Evolutionary conservation across 2,113 vertebrate species (phyloP).

Genomic region (Zeus faber): DNA sequence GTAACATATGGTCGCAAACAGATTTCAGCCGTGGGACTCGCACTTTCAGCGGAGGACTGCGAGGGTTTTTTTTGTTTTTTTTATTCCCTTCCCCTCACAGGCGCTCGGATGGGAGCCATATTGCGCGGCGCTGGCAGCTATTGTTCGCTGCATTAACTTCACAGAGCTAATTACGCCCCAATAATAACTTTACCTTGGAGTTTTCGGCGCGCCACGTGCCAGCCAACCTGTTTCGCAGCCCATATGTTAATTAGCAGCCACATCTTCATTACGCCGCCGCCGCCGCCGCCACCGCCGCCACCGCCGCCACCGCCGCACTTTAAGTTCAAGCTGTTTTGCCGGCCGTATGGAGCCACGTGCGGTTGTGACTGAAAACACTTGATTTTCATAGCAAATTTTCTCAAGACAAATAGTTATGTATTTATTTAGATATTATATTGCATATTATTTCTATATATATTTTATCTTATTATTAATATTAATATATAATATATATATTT

Average conservation of each 20-base stretch:
- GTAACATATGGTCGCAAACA: slow-evolving; percentile 98
- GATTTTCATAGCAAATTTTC: too few relatives aligned
- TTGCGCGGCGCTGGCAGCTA: slow-evolving; percentile 98
- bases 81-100: slow-evolving; percentile 52
- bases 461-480: too few relatives aligned
- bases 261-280: slow-evolving; percentile 96
- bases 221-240: slow-evolving; percentile 99
- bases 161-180: slow-evolving; percentile 99
- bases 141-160: slow-evolving; percentile 99
- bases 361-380: too few relatives aligned
- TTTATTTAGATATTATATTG: too few relatives aligned
- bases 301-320: slow-evolving; percentile 92
- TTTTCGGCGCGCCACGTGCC: slow-evolving; percentile 93
- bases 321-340: slow-evolving; percentile 99
- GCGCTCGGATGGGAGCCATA: slow-evolving; percentile 98
- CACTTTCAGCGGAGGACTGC: slow-evolving; percentile 88
- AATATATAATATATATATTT: too few relatives aligned
- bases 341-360: too few relatives aligned
- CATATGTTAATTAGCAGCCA: slow-evolving; percentile 99
- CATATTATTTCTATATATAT: too few relatives aligned
- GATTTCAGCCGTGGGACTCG: slow-evolving; percentile 97
- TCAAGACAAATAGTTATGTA: too few relatives aligned
- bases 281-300: too few relatives aligned
- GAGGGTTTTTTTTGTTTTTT: too few relatives aligned
- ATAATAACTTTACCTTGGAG: slow-evolving; percentile 99